A percentile compares a stretch with the other conserved stretches of the same genome.
Evolutionary conservation across 2,113 vertebrate genomes (phyloP).

Genomic region (Bolborhynchus lineola): DNA sequence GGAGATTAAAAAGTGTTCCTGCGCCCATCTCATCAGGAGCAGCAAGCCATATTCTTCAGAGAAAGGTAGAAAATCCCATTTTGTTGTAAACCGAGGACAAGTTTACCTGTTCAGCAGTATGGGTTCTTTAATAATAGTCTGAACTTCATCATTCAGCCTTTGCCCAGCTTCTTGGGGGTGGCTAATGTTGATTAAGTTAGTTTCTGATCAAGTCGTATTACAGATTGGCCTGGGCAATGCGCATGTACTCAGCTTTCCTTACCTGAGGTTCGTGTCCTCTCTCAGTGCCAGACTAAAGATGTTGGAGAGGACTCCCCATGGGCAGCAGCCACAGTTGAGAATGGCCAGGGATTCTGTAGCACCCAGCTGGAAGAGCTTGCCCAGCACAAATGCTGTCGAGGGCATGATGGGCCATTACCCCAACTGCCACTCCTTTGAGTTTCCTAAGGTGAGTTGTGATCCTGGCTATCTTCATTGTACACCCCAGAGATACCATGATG

Average conservation of each 20-base stretch:
- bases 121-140: not conserved
- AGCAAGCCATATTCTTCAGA: not conserved
- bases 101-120: not conserved
- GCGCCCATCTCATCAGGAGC: not conserved
- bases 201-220: not conserved
- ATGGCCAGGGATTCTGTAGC: constrained; percentile 76
- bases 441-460: constrained; percentile 78
- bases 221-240: not conserved
- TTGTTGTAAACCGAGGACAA: not conserved
- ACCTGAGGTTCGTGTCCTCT: constrained; percentile 91
- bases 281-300: constrained; percentile 78
- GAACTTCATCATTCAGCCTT: not conserved
- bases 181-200: not conserved
- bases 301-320: constrained; percentile 82
- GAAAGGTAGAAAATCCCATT: not conserved
- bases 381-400: constrained; percentile 77
- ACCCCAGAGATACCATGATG: constrained; percentile 81
- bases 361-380: constrained; percentile 73
- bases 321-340: constrained; percentile 86
- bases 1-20: not conserved
- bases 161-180: not conserved
- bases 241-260: not conserved
- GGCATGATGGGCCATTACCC: constrained; percentile 85
- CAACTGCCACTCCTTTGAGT: constrained; percentile 78
- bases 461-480: constrained; percentile 83